Conservation (phyloP, 2,797 vertebrate species). For the Synaphobranchus kaupii region DNA sequence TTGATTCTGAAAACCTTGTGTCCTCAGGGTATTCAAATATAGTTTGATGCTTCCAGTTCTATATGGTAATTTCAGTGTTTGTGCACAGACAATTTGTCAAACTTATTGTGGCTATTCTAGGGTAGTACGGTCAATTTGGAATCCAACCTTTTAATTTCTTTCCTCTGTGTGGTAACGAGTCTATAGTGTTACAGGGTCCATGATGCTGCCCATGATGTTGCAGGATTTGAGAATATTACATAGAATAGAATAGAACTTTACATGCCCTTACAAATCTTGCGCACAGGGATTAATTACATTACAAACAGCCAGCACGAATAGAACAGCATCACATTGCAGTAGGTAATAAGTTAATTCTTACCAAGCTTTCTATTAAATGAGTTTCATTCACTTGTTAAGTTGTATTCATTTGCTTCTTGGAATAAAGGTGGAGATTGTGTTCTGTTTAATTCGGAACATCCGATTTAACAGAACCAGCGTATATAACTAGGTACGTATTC, state of each 20-base stretch:
- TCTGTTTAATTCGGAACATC: not conserved
- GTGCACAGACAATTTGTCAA: not conserved
- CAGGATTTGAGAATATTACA: not conserved
- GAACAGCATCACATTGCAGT: not conserved
- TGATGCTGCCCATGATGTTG: not conserved
- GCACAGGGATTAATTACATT: not conserved
- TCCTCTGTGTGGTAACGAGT: not conserved
- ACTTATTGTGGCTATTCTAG: not conserved
- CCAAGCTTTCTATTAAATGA: not conserved
- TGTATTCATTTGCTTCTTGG: not conserved
- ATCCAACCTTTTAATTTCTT: too few relatives aligned
- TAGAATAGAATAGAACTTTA: not conserved
- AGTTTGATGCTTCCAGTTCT: not conserved
- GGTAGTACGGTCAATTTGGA: not conserved
- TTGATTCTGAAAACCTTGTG: not conserved
- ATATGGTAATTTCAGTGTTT: not conserved
- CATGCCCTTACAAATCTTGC: not conserved
- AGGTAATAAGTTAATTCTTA: not conserved
- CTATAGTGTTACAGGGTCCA: not conserved
- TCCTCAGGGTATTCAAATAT: not conserved
- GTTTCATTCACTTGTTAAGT: not conserved
- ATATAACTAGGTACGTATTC: not conserved
- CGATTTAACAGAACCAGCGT: too few relatives aligned
- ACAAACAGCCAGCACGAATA: too few relatives aligned
- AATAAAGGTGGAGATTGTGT: not conserved